Percentiles rank a stretch among this genome's conserved stretches.
These are phyloP conservation scores for Chesias legatella DNA, from an alignment of 2,888 invertebrate genomes.

Conservation along the genomic window DNA sequence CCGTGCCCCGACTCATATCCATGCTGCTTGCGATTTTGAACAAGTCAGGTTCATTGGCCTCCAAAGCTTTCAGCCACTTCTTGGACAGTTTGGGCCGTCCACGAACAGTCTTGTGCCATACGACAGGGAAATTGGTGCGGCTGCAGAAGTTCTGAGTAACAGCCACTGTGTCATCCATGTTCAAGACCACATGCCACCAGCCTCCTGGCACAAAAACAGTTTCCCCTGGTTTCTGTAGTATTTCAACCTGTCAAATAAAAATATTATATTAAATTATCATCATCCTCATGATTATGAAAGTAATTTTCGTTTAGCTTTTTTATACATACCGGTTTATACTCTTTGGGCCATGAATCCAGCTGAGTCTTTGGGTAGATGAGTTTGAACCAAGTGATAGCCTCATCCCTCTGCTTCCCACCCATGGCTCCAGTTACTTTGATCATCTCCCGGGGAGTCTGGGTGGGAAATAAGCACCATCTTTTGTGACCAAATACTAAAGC, in stretches of 20 bases:
- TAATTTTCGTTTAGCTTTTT: not conserved
- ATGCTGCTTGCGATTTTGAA: conserved; percentile 90
- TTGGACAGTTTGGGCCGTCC: conserved; percentile 97
- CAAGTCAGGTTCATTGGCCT: conserved; percentile 87
- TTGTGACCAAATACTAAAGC: conserved; percentile 96
- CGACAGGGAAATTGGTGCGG: conserved; percentile 96
- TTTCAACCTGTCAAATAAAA: conserved; percentile 85
- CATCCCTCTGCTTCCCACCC: conserved; percentile 98
- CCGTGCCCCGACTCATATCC: conserved; percentile 91
- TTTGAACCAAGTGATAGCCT: conserved; percentile 99
- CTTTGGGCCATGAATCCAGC: conserved; percentile 92
- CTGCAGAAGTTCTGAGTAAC: conserved; percentile 99
- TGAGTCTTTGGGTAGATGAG: conserved; percentile 96
- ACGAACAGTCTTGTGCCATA: conserved; percentile 98
- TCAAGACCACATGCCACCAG: conserved; percentile 99
- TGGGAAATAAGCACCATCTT: conserved; percentile 99
- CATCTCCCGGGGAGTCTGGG: conserved; percentile 96
- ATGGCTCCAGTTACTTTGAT: conserved; percentile 95
- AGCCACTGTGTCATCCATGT: conserved; percentile 97
- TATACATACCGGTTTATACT: conserved; percentile 88
- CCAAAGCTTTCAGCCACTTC: conserved; percentile 90
- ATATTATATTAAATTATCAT: conserved; percentile 1
- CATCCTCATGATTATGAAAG: not conserved
- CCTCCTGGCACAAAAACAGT: conserved; percentile 99
- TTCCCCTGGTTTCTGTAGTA: conserved; percentile 96